These are phyloP conservation scores for Myiopsitta monachus DNA, from an alignment of 2,113 vertebrate genomes.

Conservation along the genomic window DNA sequence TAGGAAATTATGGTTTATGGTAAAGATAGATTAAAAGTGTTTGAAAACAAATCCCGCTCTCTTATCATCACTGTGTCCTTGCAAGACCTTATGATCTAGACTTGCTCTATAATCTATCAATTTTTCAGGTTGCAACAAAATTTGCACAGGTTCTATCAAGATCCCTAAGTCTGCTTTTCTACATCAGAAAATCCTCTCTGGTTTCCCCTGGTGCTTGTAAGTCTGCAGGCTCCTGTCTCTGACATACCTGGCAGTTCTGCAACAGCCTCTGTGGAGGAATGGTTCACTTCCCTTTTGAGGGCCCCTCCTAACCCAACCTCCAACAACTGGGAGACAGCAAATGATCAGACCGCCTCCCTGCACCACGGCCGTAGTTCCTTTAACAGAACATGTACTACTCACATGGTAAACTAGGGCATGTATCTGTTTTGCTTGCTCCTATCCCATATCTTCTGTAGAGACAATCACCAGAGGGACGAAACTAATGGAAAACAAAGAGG, in stretches of 20 bases:
- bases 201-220: not conserved
- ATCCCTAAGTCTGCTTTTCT: not conserved
- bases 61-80: not conserved
- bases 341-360: not conserved
- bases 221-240: not conserved
- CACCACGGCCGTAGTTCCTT: not conserved
- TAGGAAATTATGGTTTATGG: not conserved
- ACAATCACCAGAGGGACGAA: not conserved
- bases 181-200: not conserved
- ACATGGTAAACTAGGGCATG: not conserved
- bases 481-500: not conserved
- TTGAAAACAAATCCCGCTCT: not conserved
- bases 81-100: too few relatives aligned
- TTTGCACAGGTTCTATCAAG: not conserved
- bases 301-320: not conserved
- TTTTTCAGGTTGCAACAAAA: not conserved
- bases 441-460: fast-evolving
- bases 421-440: not conserved
- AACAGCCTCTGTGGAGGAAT: not conserved
- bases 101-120: not conserved
- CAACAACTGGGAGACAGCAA: not conserved
- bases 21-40: not conserved
- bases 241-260: not conserved
- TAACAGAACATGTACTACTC: not conserved
- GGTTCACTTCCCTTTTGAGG: fast-evolving